Conservation (phyloP, 2,113 vertebrate species). For the Eurystomus gularis region DNA sequence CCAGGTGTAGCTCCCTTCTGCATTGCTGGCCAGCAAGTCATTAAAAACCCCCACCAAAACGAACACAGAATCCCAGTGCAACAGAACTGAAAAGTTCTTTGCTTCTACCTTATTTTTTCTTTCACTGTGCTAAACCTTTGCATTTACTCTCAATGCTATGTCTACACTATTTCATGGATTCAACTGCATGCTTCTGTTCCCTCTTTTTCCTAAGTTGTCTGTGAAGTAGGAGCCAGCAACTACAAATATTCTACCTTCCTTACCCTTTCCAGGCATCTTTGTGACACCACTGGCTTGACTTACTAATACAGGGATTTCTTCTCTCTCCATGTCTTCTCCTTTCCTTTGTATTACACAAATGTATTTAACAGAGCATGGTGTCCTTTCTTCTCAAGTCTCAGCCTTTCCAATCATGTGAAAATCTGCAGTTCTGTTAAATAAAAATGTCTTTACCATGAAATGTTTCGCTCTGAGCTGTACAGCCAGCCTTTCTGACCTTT, state of each 20-base stretch:
- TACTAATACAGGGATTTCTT: neutral
- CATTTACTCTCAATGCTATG: neutral
- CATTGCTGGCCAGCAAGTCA: conserved; percentile 16
- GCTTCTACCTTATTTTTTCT: neutral
- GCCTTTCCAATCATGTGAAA: neutral
- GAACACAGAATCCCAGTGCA: neutral
- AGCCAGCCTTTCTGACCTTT: neutral
- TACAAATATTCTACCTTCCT: neutral
- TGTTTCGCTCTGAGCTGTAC: neutral
- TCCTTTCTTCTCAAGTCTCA: neutral
- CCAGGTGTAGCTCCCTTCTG: neutral
- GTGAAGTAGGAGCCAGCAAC: neutral
- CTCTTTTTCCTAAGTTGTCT: neutral
- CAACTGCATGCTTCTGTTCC: neutral
- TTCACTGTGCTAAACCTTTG: neutral
- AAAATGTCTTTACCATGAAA: neutral
- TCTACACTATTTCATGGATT: neutral
- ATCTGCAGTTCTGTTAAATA: neutral
- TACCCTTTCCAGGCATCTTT: neutral
- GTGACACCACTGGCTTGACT: neutral
- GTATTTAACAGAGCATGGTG: neutral
- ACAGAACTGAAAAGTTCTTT: neutral
- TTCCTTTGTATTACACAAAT: neutral
- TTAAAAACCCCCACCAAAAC: neutral
- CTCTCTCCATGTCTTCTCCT: neutral